phyloP scores from a whole-genome alignment of 1,140 invertebrate genomes.

The Drosophila kepulauana region DNA sequence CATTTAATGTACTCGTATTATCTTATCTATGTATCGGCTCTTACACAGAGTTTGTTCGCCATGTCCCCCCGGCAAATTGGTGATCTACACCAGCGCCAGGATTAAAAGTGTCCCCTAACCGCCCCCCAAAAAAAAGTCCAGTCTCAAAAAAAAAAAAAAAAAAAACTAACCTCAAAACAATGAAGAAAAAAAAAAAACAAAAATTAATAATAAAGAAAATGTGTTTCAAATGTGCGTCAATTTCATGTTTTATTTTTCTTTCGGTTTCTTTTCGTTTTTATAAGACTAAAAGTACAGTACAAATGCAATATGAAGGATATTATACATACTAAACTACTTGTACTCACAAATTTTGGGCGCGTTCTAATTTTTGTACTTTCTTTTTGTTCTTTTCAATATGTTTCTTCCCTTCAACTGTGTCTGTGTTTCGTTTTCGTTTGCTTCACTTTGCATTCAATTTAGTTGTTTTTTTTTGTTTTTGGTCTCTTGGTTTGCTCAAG shows the following conservation, averaged over 20 bases:
- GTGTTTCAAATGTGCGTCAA: slow-evolving; percentile 28
- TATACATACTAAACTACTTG: slow-evolving; percentile 42
- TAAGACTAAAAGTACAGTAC: slow-evolving; percentile 44
- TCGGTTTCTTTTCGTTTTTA: slow-evolving; percentile 12
- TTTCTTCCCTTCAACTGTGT: slow-evolving; percentile 1
- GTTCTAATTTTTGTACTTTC: slow-evolving; percentile 14
- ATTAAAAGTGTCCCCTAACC: background rate
- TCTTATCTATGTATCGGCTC: slow-evolving; percentile 19
- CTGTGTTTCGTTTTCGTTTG: slow-evolving; percentile 11
- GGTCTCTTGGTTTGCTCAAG: slow-evolving; percentile 20
- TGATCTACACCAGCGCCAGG: slow-evolving; percentile 19
- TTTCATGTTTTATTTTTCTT: background rate
- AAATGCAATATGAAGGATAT: slow-evolving; percentile 32
- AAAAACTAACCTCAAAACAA: slow-evolving; percentile 3
- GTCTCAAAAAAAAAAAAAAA: background rate
- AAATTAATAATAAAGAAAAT: slow-evolving; percentile 21
- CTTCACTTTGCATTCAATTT: background rate
- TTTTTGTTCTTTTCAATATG: background rate
- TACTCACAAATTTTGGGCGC: slow-evolving; percentile 41
- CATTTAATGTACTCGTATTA: slow-evolving; percentile 32
- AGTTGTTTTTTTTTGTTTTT: background rate
- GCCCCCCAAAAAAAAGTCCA: background rate
- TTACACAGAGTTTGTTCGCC: slow-evolving; percentile 3
- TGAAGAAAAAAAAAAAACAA: slow-evolving; percentile 5
- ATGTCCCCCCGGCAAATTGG: slow-evolving; percentile 15